phyloP scores from a whole-genome alignment of 2,113 vertebrate genomes.

The Dermatemys mawii region DNA sequence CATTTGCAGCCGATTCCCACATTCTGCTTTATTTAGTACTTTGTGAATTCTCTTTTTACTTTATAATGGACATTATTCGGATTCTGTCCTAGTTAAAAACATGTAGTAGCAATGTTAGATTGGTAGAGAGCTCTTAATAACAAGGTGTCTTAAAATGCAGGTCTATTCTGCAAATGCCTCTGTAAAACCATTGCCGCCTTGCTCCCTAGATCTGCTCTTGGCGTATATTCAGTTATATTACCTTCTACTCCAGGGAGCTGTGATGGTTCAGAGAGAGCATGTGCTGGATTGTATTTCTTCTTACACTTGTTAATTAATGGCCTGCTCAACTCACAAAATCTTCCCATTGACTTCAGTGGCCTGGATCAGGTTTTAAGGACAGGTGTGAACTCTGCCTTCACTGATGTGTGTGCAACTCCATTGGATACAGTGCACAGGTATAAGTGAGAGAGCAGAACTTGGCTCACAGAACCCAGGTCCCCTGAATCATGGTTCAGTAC shows the following conservation, averaged over 20 bases:
- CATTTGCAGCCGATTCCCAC: not conserved
- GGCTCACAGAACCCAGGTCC: not conserved
- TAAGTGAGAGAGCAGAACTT: not conserved
- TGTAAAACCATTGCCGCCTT: not conserved
- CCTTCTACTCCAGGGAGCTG: not conserved
- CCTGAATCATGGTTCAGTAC: not conserved
- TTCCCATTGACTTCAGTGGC: not conserved
- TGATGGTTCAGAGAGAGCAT: not conserved
- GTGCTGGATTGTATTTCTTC: not conserved
- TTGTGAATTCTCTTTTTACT: not conserved
- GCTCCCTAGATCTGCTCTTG: not conserved
- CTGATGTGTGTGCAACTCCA: not conserved
- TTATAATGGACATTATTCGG: not conserved
- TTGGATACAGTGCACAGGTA: not conserved
- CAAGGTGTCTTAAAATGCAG: not conserved
- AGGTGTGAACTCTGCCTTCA: not conserved
- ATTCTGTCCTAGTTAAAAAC: not conserved
- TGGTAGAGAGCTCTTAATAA: not conserved
- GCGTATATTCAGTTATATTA: not conserved
- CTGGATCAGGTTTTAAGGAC: not conserved
- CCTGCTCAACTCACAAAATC: not conserved
- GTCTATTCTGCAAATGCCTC: not conserved
- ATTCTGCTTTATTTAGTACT: not conserved
- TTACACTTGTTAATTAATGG: not conserved
- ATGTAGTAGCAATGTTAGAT: not conserved